Evolutionary conservation across 2,797 vertebrate genomes (phyloP).

Genomic region (Brachyrhaphis roseni): DNA sequence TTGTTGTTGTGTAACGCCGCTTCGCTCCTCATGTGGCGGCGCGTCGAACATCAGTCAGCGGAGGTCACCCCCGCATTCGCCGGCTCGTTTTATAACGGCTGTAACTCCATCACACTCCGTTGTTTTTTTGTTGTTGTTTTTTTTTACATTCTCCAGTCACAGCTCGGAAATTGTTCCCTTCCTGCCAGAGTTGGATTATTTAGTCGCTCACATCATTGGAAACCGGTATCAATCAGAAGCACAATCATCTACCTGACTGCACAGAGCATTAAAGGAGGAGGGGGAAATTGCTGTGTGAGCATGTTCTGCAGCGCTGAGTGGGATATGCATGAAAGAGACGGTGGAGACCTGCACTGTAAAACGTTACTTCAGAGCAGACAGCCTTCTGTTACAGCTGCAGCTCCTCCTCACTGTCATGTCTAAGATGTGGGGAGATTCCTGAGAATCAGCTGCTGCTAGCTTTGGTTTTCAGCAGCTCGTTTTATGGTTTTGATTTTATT

Average conservation of each 20-base stretch:
- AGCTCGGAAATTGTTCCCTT: conserved; percentile 12
- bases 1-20: conserved; percentile 31
- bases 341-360: conserved; percentile 15
- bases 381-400: conserved; percentile 17
- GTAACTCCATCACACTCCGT: conserved; percentile 44
- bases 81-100: conserved; percentile 38
- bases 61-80: conserved; percentile 11
- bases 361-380: conserved; percentile 4
- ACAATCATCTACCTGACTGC: conserved; percentile 57
- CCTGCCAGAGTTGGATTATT: conserved; percentile 34
- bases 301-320: conserved; percentile 20
- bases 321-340: conserved; percentile 6
- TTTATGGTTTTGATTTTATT: not conserved
- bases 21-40: conserved; percentile 19
- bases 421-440: not conserved
- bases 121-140: not conserved
- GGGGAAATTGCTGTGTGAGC: conserved; percentile 50
- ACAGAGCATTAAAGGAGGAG: conserved; percentile 42
- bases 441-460: no score
- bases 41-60: conserved; percentile 42
- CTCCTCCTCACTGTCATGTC: not conserved
- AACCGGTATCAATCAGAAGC: conserved; percentile 61
- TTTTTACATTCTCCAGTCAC: conserved; percentile 20
- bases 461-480: not conserved
- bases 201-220: conserved; percentile 42